These are phyloP conservation scores for Tuberolachnus salignus DNA, from an alignment of 2,888 invertebrate species.

Conservation along the genomic window DNA sequence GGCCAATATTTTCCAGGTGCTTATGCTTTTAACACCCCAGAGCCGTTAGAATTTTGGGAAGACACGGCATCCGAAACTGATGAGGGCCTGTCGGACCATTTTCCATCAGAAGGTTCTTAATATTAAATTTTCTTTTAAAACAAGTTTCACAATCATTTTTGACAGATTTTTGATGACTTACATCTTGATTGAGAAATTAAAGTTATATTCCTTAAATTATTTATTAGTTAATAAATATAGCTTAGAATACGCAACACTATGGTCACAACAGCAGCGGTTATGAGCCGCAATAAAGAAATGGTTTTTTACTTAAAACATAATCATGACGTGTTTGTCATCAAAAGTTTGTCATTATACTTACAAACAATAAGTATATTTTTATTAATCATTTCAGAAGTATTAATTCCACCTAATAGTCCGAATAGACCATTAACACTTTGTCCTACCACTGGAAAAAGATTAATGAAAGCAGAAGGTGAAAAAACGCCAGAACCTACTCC, in stretches of 20 bases:
- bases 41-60: constrained; percentile 56
- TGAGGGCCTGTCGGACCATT: constrained; percentile 71
- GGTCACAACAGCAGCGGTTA: constrained; percentile 56
- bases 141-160: constrained; percentile 36
- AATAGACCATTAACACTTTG: constrained; percentile 75
- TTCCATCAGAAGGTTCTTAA: constrained; percentile 63
- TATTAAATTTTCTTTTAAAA: constrained; percentile 40
- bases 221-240: constrained; percentile 22
- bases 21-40: constrained; percentile 52
- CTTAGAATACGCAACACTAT: constrained; percentile 15
- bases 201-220: not conserved
- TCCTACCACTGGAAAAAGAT: constrained; percentile 68
- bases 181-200: constrained; percentile 50
- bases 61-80: constrained; percentile 63
- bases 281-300: constrained; percentile 20
- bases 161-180: constrained; percentile 57
- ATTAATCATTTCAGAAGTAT: constrained; percentile 40
- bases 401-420: constrained; percentile 67
- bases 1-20: constrained; percentile 57
- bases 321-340: constrained; percentile 55
- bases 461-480: constrained; percentile 68
- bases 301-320: constrained; percentile 22
- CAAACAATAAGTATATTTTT: constrained; percentile 27
- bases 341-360: constrained; percentile 48
- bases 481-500: constrained; percentile 67